Evolutionary conservation across 1,140 invertebrate genomes (phyloP), one percentile per base, ranked within the genome.

Genomic region (Temnothorax nylanderi): DNA sequence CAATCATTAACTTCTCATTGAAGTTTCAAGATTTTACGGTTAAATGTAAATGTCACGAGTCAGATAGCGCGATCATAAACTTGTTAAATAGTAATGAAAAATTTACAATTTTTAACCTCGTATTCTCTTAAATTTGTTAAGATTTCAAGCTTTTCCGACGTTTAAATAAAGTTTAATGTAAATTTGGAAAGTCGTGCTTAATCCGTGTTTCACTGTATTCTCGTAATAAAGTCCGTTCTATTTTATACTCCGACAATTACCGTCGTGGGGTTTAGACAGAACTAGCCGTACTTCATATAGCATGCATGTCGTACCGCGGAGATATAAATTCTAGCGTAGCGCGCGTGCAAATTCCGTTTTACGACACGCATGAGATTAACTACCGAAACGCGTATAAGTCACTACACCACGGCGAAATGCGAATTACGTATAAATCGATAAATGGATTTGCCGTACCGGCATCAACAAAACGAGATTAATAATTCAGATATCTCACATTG

Each of bases 321-420:
- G 80, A 75, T 84, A 84, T 84, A 84, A 84, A 84, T 84, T 84
- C 80, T 56, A 8, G 49, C 44, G 51, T 54, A 75, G 32, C 69
- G 80, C 69, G 80, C 80, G 80, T 84, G 80, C 80, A 84, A 84
- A 84, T 84, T 84, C 80, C 80, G 80, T 84, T 84, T 84, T 84
- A 84, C 54, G 80, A 60, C 51, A 84, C 80, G 80, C 80, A n/a
- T 75, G 80, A 84, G 80, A 84, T 84, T 84, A 84, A 84, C 69
- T 75, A 84, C 69, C 54, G 41, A 75, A 74, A 84, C 80, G 80
- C 69, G 58, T 75, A 84, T 75, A 84, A 84, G 80, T 84, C 69
- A 71, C 67, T 44, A 51, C 18, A 10, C 49, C 26, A 54, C 18
- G 58, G 71, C 69, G 54, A 84, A 84, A 84, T 18, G 54, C 80